Evolutionary conservation across 2,113 vertebrate genomes (phyloP).

Genomic region (Picathartes gymnocephalus): DNA sequence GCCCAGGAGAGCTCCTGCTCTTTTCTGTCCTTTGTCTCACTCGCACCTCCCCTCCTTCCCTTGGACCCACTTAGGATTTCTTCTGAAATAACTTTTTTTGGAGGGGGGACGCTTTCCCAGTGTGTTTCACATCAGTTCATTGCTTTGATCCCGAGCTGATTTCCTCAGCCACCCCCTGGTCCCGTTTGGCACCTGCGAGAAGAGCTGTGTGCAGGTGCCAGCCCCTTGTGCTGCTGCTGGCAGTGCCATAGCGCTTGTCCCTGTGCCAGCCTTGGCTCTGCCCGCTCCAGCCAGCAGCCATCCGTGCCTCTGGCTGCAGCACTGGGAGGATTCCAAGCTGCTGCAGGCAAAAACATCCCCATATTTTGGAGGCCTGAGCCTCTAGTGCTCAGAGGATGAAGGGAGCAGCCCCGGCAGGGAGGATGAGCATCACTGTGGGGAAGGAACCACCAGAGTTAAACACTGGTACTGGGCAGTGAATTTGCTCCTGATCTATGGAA

Average conservation of each 20-base stretch:
- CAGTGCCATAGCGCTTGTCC: neutral
- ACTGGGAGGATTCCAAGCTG: neutral
- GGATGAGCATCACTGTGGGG: neutral
- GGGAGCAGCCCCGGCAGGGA: neutral
- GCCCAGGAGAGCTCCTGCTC: neutral
- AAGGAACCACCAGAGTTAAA: neutral
- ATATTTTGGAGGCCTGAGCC: neutral
- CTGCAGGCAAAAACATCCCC: neutral
- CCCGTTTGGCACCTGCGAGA: neutral
- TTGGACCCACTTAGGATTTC: neutral
- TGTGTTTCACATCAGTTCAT: neutral
- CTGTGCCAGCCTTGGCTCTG: neutral
- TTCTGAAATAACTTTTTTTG: neutral
- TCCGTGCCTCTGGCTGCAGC: neutral
- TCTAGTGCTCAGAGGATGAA: neutral
- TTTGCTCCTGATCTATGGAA: neutral
- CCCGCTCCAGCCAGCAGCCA: neutral
- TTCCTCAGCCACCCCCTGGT: neutral
- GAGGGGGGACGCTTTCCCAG: neutral
- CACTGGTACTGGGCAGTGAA: fast-evolving
- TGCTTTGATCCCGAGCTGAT: constrained; percentile 33
- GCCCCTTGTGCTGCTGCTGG: neutral
- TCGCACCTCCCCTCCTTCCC: neutral
- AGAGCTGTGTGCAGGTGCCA: neutral
- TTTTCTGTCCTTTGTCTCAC: neutral